Percentiles rank a stretch among this genome's conserved stretches.
Conservation (phyloP, 2,113 vertebrate species). For the Clarias gariepinus region DNA sequence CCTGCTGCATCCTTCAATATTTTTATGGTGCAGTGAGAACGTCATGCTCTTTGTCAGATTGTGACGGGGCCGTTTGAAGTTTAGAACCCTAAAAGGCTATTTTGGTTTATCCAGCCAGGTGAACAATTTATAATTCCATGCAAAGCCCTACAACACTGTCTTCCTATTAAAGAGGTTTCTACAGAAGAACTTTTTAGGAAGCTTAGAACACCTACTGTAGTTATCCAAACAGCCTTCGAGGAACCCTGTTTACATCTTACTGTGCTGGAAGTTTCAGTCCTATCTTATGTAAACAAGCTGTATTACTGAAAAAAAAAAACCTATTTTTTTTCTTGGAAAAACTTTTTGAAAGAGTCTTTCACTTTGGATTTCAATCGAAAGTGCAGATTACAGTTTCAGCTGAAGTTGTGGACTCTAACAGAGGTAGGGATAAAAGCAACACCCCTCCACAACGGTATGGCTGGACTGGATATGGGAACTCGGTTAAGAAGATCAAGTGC, state of each 20-base stretch:
- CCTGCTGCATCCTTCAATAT: no score
- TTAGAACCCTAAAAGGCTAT: not conserved
- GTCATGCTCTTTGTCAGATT: no score
- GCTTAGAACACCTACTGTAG: not conserved
- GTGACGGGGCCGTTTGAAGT: no score
- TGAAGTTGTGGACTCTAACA: not conserved
- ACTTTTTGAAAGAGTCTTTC: not conserved
- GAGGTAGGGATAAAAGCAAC: not conserved
- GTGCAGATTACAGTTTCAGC: not conserved
- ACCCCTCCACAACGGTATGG: not conserved
- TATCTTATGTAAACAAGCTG: not conserved
- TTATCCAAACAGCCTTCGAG: not conserved
- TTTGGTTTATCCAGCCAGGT: not conserved
- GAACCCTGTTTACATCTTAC: not conserved
- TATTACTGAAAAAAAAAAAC: not conserved
- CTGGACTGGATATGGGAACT: not conserved
- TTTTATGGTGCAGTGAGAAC: no score
- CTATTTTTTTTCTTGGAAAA: not conserved
- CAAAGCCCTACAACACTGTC: not conserved
- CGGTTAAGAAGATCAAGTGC: conserved; percentile 29
- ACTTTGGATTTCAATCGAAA: not conserved
- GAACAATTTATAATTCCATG: not conserved
- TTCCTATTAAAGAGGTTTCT: not conserved
- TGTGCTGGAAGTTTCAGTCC: not conserved
- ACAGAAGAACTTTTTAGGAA: not conserved